A percentile compares a stretch with the other conserved stretches of the same genome.
Evolutionary conservation across 2,888 invertebrate species (phyloP).

Genomic region (Diloba caeruleocephala): DNA sequence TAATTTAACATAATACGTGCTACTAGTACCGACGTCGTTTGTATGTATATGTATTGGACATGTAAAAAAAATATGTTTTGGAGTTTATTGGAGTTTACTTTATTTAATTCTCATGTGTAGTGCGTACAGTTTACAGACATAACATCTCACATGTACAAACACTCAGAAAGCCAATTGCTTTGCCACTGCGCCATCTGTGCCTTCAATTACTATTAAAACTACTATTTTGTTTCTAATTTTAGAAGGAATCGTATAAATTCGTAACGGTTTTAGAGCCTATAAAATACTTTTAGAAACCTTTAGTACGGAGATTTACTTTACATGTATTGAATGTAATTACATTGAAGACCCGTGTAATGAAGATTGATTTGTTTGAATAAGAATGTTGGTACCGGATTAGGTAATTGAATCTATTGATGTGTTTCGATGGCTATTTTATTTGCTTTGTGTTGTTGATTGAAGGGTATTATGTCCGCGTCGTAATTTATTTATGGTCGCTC

Average conservation of each 20-base stretch:
- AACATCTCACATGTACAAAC: too few species aligned
- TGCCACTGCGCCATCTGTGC: too few species aligned
- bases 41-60: too few species aligned
- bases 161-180: too few species aligned
- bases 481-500: background rate
- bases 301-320: conserved; percentile 32
- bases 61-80: too few species aligned
- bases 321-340: conserved; percentile 22
- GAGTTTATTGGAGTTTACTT: too few species aligned
- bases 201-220: too few species aligned
- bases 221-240: conserved; percentile 60
- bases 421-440: conserved; percentile 26
- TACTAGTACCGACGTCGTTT: too few species aligned
- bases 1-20: background rate
- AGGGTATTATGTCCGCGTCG: conserved; percentile 8
- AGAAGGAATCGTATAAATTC: conserved; percentile 54
- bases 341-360: conserved; percentile 25
- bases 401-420: conserved; percentile 39
- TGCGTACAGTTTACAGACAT: too few species aligned
- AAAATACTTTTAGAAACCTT: conserved; percentile 56
- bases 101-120: too few species aligned
- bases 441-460: conserved; percentile 14
- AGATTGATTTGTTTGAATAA: conserved; percentile 16
- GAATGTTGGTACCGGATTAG: conserved; percentile 12
- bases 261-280: conserved; percentile 57